Evolutionary conservation across 2,888 invertebrate species (phyloP), one percentile per base, ranked within the genome.

Genomic region (Andrena minutula): DNA sequence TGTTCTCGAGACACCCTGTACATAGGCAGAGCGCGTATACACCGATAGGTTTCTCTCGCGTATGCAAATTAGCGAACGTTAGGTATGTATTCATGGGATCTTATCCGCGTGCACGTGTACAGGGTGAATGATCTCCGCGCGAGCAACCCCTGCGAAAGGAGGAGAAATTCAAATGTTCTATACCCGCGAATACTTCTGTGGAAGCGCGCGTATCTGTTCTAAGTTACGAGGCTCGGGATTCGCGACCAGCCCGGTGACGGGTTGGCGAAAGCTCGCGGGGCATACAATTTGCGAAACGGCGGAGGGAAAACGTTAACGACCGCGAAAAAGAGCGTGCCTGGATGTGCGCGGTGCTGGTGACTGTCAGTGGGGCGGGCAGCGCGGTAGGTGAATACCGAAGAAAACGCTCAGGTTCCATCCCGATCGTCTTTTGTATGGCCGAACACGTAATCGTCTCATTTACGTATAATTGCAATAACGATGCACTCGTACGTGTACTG

Each of bases 61-160:
- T 89, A 91, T 90, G 91, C 89, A 91, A 91, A 92, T 91, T 86
- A 89, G 84, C 79, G 75, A 82, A 87, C 84, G 82, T 83, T 86
- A 87, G 89, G 85, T 86, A 89, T 53, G 88, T 88, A 89, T 88
- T 89, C 89, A 84, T 86, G 87, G 90, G 92, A 91, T 91, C 92
- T 91, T 91, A 91, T 91, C 90, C 90, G 86, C 83, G 78, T 88
- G 91, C 91, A 91, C 90, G 90, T 90, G 90, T 89, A 85, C 86
- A 84, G 87, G 89, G 91, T 91, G 89, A 91, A 91, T 84, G 91
- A 89, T 90, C 90, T 88, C 81, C 41, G 16, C 12, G 75, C 79
- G 69, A 82, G 86, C 82, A 85, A 86, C 83, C 83, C 85, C 75
- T 41, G 77, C 53, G 82, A 83, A 83, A 88, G 81, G 78, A 88